Evolutionary conservation across 1,140 invertebrate species (phyloP), one percentile per base, ranked within the genome.

Genomic region (Drosophila equinoxialis): DNA sequence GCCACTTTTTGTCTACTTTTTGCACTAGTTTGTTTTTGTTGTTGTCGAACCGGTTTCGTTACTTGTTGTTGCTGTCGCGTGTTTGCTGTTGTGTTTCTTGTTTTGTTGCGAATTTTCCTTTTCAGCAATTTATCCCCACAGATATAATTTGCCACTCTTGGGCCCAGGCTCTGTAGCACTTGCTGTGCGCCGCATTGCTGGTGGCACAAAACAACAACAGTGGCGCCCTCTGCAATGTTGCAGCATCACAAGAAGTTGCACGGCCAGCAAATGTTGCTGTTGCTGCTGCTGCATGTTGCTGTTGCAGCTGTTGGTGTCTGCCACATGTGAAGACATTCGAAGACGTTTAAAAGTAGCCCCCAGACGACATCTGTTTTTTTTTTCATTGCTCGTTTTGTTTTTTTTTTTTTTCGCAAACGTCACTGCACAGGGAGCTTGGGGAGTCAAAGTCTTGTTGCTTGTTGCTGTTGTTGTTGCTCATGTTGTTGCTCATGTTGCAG

Each of bases 201-300:
- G 90, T 91, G 90, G 90, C 90, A 91, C 74, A 77, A 78, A 91
- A 91, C 90, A 91, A 91, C 90, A 91, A 91, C 90, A 91, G 79
- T 86, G 84, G 85, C 90, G 90, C 90, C 90, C 90, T 91, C 85
- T 91, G 85, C 89, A 83, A 86, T 90, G 87, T 86, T 84, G 87
- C 87, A 86, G 87, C 83, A 87, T 81, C 83, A 83, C 75, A 74
- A 73, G 70, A 82, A 80, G 77, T 77, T 76, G 77, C 64, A 68
- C 65, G 61, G 72, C 23, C 45, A 51, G 45, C 45, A 75, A 81
- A 76, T 86, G 82, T 87, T 87, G 83, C 82, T 33, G 41, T 35
- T 58, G 51, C 42, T n/a, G 48, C 67, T 67, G 67, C 71, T 71
- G 71, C 82, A 81, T 85, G 82, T 86, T 87, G 84, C 84, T 86